Percentiles rank a stretch among this genome's conserved stretches.
Evolutionary conservation across 2,113 vertebrate genomes (phyloP).

Genomic region (Steatornis caripensis): DNA sequence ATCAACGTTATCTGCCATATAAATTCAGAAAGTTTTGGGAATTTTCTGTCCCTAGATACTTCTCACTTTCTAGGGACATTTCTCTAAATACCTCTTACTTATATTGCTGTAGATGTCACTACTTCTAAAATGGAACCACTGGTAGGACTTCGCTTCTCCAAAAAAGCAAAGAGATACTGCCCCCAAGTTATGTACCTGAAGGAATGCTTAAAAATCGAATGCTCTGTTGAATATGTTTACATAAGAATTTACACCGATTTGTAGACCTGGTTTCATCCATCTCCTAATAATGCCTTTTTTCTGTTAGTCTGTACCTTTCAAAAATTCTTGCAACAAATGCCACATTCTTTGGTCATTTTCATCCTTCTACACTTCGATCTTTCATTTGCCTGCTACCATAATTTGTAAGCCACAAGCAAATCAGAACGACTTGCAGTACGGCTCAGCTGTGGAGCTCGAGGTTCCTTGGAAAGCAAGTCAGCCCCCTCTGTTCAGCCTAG

Average conservation of each 20-base stretch:
- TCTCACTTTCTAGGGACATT: neutral
- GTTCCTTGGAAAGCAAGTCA: neutral
- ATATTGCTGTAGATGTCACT: rapidly evolving
- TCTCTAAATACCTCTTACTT: neutral
- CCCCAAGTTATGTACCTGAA: neutral
- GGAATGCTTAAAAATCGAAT: neutral
- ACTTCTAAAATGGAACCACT: neutral
- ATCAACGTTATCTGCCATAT: neutral
- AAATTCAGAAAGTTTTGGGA: neutral
- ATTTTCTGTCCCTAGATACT: neutral
- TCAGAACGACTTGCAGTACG: neutral
- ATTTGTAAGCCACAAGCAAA: neutral
- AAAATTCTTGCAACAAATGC: neutral
- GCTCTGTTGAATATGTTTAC: neutral
- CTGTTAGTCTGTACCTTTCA: neutral
- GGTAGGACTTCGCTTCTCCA: neutral
- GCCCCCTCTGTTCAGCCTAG: neutral
- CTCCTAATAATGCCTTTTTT: neutral
- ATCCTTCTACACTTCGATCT: neutral
- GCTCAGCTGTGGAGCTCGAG: neutral
- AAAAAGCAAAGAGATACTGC: neutral
- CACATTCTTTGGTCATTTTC: neutral
- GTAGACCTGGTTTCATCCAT: neutral
- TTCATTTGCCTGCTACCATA: neutral
- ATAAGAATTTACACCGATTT: neutral